Percentiles rank a stretch among this genome's conserved stretches.
These are phyloP conservation scores for Phyllopteryx taeniolatus DNA, from an alignment of 2,113 vertebrate species.

Conservation along the genomic window DNA sequence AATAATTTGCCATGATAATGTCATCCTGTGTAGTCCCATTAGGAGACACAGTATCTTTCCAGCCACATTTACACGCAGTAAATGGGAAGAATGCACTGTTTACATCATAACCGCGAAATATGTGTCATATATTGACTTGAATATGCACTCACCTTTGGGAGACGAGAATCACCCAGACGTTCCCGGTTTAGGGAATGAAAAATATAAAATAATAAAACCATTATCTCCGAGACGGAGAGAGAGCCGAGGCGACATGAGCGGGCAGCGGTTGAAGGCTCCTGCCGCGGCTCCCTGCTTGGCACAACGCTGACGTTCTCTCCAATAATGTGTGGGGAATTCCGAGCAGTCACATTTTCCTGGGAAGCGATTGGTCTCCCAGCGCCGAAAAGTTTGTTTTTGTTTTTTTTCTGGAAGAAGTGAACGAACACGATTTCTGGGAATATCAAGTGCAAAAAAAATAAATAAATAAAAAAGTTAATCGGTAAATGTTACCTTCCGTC, in stretches of 20 bases:
- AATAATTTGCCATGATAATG: neutral
- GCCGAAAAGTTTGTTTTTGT: conserved; percentile 1
- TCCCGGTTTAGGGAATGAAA: neutral
- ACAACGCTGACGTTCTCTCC: conserved; percentile 65
- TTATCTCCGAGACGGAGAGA: conserved; percentile 10
- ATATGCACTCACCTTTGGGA: conserved; percentile 31
- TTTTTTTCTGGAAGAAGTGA: neutral
- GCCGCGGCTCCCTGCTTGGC: conserved; percentile 48
- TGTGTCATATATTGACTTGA: neutral
- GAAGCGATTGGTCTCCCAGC: conserved; percentile 61
- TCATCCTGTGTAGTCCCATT: neutral
- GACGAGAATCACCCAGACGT: neutral
- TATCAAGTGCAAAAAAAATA: neutral
- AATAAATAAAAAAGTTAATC: neutral
- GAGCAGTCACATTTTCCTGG: conserved; percentile 78
- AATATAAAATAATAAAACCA: neutral
- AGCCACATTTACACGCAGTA: neutral
- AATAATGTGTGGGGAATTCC: conserved; percentile 75
- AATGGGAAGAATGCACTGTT: neutral
- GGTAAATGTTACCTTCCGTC: neutral
- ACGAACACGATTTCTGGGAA: neutral
- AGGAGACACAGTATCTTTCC: neutral
- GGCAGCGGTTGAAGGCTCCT: conserved; percentile 32
- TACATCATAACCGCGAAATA: neutral
- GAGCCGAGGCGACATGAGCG: conserved; percentile 5